Evolutionary conservation across 2,113 vertebrate genomes (phyloP), one percentile per base, ranked within the genome.

Genomic region (Glareola pratincola): DNA sequence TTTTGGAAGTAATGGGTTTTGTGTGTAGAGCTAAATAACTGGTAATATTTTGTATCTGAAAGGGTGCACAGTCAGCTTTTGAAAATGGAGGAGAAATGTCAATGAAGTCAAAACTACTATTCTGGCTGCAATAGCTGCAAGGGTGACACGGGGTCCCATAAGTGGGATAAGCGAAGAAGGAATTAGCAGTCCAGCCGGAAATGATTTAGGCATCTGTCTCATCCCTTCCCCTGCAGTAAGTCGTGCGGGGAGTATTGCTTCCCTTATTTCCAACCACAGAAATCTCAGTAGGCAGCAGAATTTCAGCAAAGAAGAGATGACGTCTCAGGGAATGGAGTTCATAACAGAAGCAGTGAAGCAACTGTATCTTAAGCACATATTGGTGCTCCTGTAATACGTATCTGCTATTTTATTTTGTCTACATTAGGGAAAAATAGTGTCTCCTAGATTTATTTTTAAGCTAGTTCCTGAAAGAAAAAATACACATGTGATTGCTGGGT

Each of bases 231-330:
- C 51, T 72, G 83, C 83, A 77, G 74, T 57, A 92, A 89, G n/a
- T 39, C 14, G 0, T 8, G 18, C 14, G 1, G 79, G 53, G 73
- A 75, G 54, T 63, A 60, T 74, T 56, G 51, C 83, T 92, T 94
- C 76, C 69, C 63, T 91, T 62, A 88, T 95, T 96, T 96, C 45
- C 50, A 69, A 12, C n/a, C 8, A 24, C 45, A 85, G 64, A 90
- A 85, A 83, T 92, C 78, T 84, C 91, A 93, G 75, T 36, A 77
- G 93, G 77, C 85, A 90, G 71, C 71, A 93, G 90, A 83, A 92
- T 94, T 94, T 94, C 30, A 73, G 32, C 50, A 37, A 67, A 64
- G 81, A 88, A 77, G 47, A 59, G 74, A 91, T 88, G 87, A 86
- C 76, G 86, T 59, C 63, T 86, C 16, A 17, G 32, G 39, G 86